Percentiles rank a stretch among this genome's conserved stretches.
Evolutionary conservation across 2,888 invertebrate species (phyloP).

Genomic region (Sclerodermus sp.): DNA sequence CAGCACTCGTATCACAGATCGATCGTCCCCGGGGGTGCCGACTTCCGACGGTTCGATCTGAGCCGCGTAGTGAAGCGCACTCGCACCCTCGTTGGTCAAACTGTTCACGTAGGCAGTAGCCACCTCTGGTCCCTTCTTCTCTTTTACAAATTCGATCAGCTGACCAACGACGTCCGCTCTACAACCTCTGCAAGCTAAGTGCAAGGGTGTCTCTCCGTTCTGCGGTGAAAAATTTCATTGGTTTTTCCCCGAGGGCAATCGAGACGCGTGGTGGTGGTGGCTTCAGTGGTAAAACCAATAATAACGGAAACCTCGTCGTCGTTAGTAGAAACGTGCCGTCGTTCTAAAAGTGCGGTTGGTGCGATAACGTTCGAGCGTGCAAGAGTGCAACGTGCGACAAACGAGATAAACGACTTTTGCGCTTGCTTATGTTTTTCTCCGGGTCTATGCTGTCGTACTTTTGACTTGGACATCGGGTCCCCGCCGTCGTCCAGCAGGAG

Average conservation of each 20-base stretch:
- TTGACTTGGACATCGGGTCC: constrained; percentile 88
- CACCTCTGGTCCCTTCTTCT: constrained; percentile 73
- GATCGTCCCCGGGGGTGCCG: constrained; percentile 70
- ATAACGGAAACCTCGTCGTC: no score
- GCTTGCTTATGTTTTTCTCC: not conserved
- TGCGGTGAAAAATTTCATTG: constrained; percentile 53
- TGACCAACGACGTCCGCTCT: constrained; percentile 84
- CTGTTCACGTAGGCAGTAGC: constrained; percentile 86
- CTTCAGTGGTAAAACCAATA: no score
- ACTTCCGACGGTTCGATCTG: constrained; percentile 84
- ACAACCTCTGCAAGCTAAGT: constrained; percentile 87
- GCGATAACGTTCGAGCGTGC: no score
- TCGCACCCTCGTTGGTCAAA: constrained; percentile 89
- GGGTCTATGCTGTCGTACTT: constrained; percentile 62
- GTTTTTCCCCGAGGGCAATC: not conserved
- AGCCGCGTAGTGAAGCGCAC: constrained; percentile 92
- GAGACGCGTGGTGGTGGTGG: no score
- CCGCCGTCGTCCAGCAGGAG: constrained; percentile 92
- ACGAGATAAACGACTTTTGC: not conserved
- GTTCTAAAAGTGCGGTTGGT: no score
- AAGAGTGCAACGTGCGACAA: no score
- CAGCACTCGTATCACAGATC: constrained; percentile 87
- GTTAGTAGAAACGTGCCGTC: no score
- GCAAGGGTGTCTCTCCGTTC: constrained; percentile 94
- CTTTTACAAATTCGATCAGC: constrained; percentile 81